Evolutionary conservation across 92 coral and sea anemone species (phyloP).

Genomic region (Actinostola sp.): DNA sequence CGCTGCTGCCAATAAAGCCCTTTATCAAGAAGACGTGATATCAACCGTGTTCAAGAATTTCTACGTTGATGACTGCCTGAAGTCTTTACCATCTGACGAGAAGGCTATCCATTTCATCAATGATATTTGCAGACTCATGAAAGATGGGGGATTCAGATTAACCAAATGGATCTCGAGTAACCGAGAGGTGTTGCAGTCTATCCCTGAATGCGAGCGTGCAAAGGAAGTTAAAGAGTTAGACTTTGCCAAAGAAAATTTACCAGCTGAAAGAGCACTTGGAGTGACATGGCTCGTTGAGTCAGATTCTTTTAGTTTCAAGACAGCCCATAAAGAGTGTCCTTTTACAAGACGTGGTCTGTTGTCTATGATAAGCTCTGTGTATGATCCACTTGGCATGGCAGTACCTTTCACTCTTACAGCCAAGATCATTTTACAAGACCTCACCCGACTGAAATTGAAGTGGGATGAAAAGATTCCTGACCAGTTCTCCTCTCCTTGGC

Average conservation of each 20-base stretch:
- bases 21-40: conserved; percentile 21
- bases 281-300: conserved; percentile 47
- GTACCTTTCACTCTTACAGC: conserved; percentile 37
- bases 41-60: conserved; percentile 40
- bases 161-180: conserved; percentile 33
- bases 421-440: conserved; percentile 37
- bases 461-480: conserved; percentile 43
- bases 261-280: conserved; percentile 44
- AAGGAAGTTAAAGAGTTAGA: conserved; percentile 47
- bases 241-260: conserved; percentile 21
- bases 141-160: conserved; percentile 31
- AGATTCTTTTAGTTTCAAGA: conserved; percentile 29
- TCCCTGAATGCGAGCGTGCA: conserved; percentile 31
- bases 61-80: conserved; percentile 53
- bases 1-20: conserved; percentile 34
- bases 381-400: conserved; percentile 47
- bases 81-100: conserved; percentile 35
- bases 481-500: conserved; percentile 25
- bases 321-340: conserved; percentile 12
- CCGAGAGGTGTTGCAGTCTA: conserved; percentile 39
- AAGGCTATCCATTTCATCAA: conserved; percentile 28
- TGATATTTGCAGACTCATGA: conserved; percentile 30
- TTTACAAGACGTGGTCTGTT: conserved; percentile 36
- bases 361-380: conserved; percentile 30
- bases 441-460: conserved; percentile 15